Conservation (phyloP, 2,113 vertebrate species). For the Lepisosteus oculatus region DNA sequence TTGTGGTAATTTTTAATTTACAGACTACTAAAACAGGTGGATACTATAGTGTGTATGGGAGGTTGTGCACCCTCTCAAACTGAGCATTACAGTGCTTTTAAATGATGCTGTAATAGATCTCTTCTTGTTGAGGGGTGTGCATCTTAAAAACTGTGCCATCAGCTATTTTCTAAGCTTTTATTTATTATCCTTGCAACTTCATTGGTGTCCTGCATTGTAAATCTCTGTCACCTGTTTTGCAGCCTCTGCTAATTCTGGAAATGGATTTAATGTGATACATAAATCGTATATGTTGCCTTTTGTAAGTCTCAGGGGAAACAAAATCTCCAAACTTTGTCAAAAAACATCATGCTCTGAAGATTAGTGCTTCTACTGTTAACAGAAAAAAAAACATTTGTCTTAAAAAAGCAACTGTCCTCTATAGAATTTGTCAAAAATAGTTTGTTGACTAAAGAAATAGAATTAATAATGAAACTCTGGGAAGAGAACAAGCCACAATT, state of each 20-base stretch:
- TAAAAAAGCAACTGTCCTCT: no score
- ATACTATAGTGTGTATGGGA: neutral
- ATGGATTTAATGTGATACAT: slow-evolving; percentile 1
- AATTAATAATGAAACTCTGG: no score
- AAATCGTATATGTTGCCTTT: neutral
- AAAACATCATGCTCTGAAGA: neutral
- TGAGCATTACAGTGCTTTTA: neutral
- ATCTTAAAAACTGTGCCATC: neutral
- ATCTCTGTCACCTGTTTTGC: neutral
- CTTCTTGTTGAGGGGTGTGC: neutral
- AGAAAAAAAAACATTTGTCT: no score
- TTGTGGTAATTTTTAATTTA: no score
- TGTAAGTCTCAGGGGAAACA: neutral
- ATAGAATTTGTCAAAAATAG: no score
- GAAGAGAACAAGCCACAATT: no score
- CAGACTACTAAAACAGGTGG: no score
- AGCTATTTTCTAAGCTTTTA: neutral
- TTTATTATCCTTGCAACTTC: neutral
- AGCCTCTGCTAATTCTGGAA: slow-evolving; percentile 5
- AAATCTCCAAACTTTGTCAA: neutral
- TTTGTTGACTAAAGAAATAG: no score
- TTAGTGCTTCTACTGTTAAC: no score
- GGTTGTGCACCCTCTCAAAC: neutral
- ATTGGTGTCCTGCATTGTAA: slow-evolving; percentile 1
- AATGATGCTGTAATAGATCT: neutral